These are phyloP conservation scores for Neuroterus valhalla DNA, from an alignment of 1,140 invertebrate genomes.

Conservation along the genomic window DNA sequence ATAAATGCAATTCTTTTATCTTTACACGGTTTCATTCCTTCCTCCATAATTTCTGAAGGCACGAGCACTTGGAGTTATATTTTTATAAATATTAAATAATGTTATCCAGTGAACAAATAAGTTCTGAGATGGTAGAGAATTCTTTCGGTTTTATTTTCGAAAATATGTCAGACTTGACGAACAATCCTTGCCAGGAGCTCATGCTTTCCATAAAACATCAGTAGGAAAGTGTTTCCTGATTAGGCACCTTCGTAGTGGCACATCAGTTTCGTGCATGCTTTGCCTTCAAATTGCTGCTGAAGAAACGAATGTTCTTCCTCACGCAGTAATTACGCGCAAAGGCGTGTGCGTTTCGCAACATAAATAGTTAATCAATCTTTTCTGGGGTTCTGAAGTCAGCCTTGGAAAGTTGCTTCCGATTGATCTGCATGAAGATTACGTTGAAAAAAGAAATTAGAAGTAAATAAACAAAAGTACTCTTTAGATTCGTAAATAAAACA, in stretches of 20 bases:
- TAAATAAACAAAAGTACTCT: background rate
- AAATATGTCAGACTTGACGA: background rate
- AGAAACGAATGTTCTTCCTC: slow-evolving; percentile 39
- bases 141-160: background rate
- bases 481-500: background rate
- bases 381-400: background rate
- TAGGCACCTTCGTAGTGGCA: slow-evolving; percentile 34
- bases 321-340: slow-evolving; percentile 45
- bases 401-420: slow-evolving; percentile 3
- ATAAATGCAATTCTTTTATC: too few relatives aligned
- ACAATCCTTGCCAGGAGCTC: slow-evolving; percentile 28
- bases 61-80: too few relatives aligned
- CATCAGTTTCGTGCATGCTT: slow-evolving; percentile 48
- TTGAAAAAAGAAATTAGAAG: slow-evolving; percentile 31
- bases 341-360: slow-evolving; percentile 32
- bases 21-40: too few relatives aligned
- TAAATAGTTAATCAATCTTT: slow-evolving; percentile 4
- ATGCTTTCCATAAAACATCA: slow-evolving; percentile 62
- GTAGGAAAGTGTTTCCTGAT: slow-evolving; percentile 56
- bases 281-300: slow-evolving; percentile 58
- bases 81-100: too few relatives aligned
- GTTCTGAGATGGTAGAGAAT: too few relatives aligned
- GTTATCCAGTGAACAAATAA: too few relatives aligned
- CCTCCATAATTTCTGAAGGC: too few relatives aligned
- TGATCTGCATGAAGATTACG: background rate